Conservation (phyloP, 2,797 vertebrate genomes). For the Pelodytes ibericus region DNA sequence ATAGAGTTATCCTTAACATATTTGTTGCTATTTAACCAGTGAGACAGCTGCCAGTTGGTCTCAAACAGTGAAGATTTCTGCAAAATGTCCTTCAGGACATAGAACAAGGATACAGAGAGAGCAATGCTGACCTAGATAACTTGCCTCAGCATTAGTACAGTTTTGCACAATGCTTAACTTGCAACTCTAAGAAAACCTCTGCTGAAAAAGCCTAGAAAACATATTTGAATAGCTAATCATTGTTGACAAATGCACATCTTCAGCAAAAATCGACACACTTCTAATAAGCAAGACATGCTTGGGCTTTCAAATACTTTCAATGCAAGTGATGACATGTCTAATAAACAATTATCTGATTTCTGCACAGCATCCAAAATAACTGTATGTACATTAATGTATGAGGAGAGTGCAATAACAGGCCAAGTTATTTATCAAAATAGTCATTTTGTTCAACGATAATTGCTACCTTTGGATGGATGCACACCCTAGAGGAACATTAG, state of each 20-base stretch:
- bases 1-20: too few species aligned
- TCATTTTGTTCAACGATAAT: neutral
- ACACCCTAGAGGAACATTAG: neutral
- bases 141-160: neutral
- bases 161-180: conserved; percentile 19
- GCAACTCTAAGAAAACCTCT: conserved; percentile 34
- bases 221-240: conserved; percentile 32
- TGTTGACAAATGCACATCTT: conserved; percentile 22
- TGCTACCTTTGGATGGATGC: conserved; percentile 8
- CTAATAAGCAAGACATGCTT: neutral
- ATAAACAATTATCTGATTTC: neutral
- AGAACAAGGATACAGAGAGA: neutral
- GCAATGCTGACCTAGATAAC: conserved; percentile 26
- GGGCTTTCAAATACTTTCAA: neutral
- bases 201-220: conserved; percentile 27
- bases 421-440: conserved; percentile 2
- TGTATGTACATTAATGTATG: neutral
- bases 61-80: neutral
- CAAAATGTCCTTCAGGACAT: conserved; percentile 9
- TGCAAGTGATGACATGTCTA: conserved; percentile 11
- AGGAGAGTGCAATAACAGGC: neutral
- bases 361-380: neutral
- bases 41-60: too few species aligned
- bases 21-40: too few species aligned
- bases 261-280: conserved; percentile 12